phyloP scores from a whole-genome alignment of 1,140 invertebrate genomes.

The Drosophila paulistorum region DNA sequence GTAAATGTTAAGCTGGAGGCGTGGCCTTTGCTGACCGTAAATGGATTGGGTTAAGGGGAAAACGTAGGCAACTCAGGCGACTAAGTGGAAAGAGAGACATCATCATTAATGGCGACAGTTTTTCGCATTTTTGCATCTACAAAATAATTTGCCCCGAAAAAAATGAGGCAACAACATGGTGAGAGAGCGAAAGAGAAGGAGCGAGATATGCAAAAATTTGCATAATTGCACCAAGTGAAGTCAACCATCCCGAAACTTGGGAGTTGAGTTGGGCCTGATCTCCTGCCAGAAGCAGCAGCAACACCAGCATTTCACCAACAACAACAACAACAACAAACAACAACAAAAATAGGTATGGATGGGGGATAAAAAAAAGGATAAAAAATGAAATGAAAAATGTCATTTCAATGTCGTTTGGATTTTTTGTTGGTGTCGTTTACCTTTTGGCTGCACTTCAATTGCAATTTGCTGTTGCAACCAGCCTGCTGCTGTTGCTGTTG shows the following conservation, averaged over 20 bases:
- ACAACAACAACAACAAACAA: constrained; percentile 12
- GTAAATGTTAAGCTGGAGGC: constrained; percentile 56
- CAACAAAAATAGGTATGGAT: constrained; percentile 18
- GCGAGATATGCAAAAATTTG: constrained; percentile 48
- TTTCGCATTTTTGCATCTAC: constrained; percentile 54
- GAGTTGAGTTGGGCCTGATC: constrained; percentile 8
- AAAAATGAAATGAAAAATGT: constrained; percentile 78
- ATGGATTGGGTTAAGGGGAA: constrained; percentile 33
- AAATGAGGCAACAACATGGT: not conserved
- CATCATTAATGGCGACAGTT: constrained; percentile 68
- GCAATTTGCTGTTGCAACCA: constrained; percentile 73
- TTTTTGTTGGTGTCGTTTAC: constrained; percentile 79
- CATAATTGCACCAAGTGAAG: constrained; percentile 54
- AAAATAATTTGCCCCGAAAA: constrained; percentile 59
- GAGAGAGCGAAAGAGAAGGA: not conserved
- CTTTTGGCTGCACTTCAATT: constrained; percentile 80
- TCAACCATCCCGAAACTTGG: constrained; percentile 16
- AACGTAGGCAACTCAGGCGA: not conserved
- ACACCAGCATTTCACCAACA: not conserved
- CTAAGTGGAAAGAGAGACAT: constrained; percentile 16
- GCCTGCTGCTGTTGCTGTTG: constrained; percentile 30
- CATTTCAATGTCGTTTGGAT: constrained; percentile 79
- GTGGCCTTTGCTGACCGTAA: constrained; percentile 60
- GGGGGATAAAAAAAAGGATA: constrained; percentile 49
- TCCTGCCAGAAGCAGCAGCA: not conserved